Percentiles rank a stretch among this genome's conserved stretches.
Evolutionary conservation across 2,113 vertebrate genomes (phyloP).

Genomic region (Notarius quadriscutis): DNA sequence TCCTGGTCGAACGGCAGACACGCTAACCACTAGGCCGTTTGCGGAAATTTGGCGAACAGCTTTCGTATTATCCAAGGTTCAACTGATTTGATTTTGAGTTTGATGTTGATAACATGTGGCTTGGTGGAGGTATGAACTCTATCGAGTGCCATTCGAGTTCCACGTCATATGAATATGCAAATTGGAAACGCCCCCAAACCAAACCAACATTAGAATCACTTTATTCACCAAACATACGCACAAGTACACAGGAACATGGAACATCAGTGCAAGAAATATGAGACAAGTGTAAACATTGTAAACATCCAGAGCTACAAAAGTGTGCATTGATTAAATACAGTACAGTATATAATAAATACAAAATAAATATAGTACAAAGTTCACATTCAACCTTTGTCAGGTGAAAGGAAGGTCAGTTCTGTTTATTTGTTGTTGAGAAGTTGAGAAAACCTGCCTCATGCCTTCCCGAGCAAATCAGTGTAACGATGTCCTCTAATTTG

Average conservation of each 20-base stretch:
- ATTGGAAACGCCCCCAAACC: neutral
- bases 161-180: neutral
- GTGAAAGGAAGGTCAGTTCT: neutral
- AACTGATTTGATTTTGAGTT: no score
- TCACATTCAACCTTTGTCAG: neutral
- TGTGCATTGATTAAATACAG: no score
- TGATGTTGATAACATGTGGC: no score
- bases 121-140: no score
- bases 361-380: neutral
- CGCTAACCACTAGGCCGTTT: no score
- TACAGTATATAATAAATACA: neutral
- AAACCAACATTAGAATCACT: neutral
- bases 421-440: neutral
- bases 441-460: no score
- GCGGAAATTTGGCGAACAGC: no score
- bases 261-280: neutral
- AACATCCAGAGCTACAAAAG: neutral
- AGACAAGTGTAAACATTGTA: neutral
- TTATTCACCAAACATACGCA: neutral
- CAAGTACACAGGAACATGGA: neutral
- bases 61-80: no score
- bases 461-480: neutral
- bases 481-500: neutral
- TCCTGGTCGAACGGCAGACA: no score
- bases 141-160: neutral